Percentiles rank a stretch among this genome's conserved stretches.
These are phyloP conservation scores for Diprion similis DNA, from an alignment of 1,140 invertebrate species.

Conservation along the genomic window DNA sequence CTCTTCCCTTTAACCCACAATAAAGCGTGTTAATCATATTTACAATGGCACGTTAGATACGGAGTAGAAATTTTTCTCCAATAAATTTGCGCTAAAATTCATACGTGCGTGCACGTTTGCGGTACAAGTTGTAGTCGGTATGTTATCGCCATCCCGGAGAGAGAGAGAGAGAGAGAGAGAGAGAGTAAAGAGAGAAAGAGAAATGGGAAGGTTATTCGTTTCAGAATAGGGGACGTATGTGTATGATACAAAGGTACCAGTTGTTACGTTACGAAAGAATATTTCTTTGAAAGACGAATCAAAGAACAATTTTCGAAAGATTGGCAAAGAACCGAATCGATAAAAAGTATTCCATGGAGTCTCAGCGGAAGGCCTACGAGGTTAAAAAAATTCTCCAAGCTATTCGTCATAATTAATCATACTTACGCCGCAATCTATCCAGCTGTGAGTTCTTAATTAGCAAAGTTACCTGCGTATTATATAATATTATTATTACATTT, in stretches of 20 bases:
- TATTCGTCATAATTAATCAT: constrained; percentile 14
- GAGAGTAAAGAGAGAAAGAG: too few species aligned
- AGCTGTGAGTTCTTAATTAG: constrained; percentile 13
- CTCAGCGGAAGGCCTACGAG: too few species aligned
- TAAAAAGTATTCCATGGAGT: neutral
- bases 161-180: too few species aligned
- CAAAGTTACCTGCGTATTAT: neutral
- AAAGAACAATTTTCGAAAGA: neutral
- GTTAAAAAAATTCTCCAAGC: neutral
- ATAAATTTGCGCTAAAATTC: too few species aligned
- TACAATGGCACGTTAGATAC: too few species aligned
- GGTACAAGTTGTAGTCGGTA: too few species aligned
- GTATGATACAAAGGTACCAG: neutral
- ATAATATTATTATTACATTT: constrained; percentile 5
- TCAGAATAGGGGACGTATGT: neutral
- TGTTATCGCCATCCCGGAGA: too few species aligned
- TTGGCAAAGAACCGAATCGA: neutral
- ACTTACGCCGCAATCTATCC: constrained; percentile 9
- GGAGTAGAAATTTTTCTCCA: too few species aligned
- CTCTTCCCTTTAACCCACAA: too few species aligned
- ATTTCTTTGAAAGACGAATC: neutral
- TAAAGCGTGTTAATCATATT: too few species aligned
- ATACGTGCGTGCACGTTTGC: too few species aligned
- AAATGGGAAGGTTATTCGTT: too few species aligned
- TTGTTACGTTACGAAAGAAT: neutral